Evolutionary conservation across 23 tunicate genomes (phyloP).

Genomic region (Styela plicata): DNA sequence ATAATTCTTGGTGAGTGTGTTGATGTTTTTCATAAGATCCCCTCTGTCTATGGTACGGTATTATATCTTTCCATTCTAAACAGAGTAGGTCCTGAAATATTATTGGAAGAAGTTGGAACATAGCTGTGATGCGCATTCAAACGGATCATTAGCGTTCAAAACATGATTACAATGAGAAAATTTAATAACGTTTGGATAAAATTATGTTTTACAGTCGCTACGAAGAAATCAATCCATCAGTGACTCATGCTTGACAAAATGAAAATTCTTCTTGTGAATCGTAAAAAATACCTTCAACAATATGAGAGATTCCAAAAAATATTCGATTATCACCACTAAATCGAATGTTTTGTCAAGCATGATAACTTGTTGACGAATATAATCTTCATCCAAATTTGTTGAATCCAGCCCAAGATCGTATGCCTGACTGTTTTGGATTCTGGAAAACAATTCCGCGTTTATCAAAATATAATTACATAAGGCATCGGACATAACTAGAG

Average conservation of each 20-base stretch:
- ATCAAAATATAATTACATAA: too few species aligned
- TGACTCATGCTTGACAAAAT: too few species aligned
- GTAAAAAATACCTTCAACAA: slow-evolving; percentile 8
- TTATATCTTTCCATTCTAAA: slow-evolving; percentile 17
- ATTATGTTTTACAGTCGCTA: too few species aligned
- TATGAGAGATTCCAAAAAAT: slow-evolving; percentile 20
- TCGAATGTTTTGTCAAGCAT: slow-evolving; percentile 2
- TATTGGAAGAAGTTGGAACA: too few species aligned
- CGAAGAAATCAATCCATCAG: too few species aligned
- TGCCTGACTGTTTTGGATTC: slow-evolving; percentile 6
- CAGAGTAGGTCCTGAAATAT: slow-evolving; percentile 15
- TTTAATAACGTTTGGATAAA: too few species aligned
- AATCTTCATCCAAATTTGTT: background rate
- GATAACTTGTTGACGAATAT: slow-evolving; percentile 5
- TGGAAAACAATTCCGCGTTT: too few species aligned
- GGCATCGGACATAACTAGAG: too few species aligned
- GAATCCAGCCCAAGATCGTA: slow-evolving; percentile 24
- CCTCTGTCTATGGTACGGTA: background rate
- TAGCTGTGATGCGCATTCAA: too few species aligned
- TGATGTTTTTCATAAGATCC: background rate
- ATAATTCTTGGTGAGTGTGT: background rate
- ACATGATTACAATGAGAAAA: too few species aligned
- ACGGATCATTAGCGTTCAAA: too few species aligned
- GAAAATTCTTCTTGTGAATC: too few species aligned
- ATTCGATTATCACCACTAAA: slow-evolving; percentile 18